Percentiles rank a stretch among this genome's conserved stretches.
phyloP scores from a whole-genome alignment of 2,888 invertebrate genomes.

The Rhamnusium bicolor region DNA sequence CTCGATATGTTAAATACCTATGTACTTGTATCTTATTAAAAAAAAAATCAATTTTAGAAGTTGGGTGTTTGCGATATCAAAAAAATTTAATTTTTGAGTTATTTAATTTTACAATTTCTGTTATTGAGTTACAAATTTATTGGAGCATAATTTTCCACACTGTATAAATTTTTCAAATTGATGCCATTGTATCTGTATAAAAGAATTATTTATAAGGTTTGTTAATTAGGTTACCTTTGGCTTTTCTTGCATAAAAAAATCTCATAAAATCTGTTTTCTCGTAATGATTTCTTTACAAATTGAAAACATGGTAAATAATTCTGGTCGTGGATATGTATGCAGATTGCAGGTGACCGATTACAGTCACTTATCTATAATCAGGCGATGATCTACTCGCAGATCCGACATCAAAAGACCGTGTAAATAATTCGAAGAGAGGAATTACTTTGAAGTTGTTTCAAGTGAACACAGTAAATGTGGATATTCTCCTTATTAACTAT shows the following conservation, averaged over 20 bases:
- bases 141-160: too few relatives aligned
- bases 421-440: constrained; percentile 64
- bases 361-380: constrained; percentile 63
- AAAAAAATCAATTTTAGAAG: too few relatives aligned
- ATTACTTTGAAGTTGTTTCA: constrained; percentile 63
- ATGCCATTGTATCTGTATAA: background rate
- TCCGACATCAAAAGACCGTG: constrained; percentile 64
- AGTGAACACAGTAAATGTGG: constrained; percentile 20
- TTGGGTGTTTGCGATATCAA: too few relatives aligned
- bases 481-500: constrained; percentile 33
- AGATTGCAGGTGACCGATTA: constrained; percentile 66
- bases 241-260: background rate
- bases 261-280: background rate
- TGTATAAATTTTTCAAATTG: too few relatives aligned
- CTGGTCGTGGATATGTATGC: constrained; percentile 58
- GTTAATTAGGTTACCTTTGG: background rate
- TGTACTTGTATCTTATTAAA: too few relatives aligned
- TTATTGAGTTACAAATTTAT: too few relatives aligned
- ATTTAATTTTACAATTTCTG: too few relatives aligned
- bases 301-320: constrained; percentile 43
- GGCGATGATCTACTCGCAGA: constrained; percentile 52
- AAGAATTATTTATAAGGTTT: background rate
- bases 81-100: too few relatives aligned
- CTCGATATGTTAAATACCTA: too few relatives aligned
- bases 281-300: background rate